Percentiles rank a stretch among this genome's conserved stretches.
phyloP scores from a whole-genome alignment of 35 echinoderm and acorn worm genomes.

The Anneissia japonica region DNA sequence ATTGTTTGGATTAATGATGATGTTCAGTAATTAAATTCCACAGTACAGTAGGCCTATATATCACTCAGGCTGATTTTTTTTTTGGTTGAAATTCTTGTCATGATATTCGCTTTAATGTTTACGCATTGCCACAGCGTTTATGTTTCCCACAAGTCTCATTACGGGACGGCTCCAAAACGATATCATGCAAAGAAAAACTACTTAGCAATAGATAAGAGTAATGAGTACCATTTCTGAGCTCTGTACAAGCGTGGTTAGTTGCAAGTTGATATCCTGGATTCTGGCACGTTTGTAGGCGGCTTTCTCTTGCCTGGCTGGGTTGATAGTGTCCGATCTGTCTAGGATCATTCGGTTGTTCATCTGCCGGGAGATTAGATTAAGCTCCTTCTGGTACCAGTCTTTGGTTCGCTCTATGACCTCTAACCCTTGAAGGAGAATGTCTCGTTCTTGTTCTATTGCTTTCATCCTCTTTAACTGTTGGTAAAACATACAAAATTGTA shows the following conservation, averaged over 20 bases:
- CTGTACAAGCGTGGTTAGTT: constrained; percentile 75
- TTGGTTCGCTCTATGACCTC: constrained; percentile 65
- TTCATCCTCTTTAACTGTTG: constrained; percentile 89
- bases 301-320: constrained; percentile 50
- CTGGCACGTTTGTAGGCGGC: constrained; percentile 49
- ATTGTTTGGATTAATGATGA: no score
- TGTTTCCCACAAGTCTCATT: neutral
- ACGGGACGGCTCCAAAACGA: neutral
- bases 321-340: neutral
- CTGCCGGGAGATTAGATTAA: constrained; percentile 22
- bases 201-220: neutral
- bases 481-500: constrained; percentile 8
- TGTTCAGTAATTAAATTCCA: no score
- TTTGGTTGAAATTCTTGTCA: neutral
- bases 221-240: constrained; percentile 61
- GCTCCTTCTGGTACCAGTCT: constrained; percentile 79
- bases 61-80: no score
- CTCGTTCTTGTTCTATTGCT: constrained; percentile 84
- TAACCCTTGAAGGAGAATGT: constrained; percentile 77
- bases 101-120: neutral
- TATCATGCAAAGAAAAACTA: neutral
- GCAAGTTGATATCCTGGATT: constrained; percentile 83
- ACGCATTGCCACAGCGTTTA: neutral
- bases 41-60: no score
- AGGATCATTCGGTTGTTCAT: neutral